Base-by-base conservation (phyloP, 2,797 vertebrate species). In the Sardinella longiceps region DNA sequence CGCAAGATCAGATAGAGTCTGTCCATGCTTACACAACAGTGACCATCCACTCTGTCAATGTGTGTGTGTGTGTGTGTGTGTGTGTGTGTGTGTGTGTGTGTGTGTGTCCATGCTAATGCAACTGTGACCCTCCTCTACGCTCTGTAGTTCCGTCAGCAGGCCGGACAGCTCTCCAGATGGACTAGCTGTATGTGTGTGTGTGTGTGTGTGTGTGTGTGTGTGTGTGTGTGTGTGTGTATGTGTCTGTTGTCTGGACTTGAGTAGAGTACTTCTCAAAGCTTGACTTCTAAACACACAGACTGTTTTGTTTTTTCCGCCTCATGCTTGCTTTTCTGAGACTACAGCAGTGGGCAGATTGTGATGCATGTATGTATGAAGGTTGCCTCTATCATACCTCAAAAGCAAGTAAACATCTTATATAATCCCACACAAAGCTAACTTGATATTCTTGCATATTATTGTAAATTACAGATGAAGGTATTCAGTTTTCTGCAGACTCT, bases 361-460 rank as follows among this genome's bases (percentile, higher is more conserved):
- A 60, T 60, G 58, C 23, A 60, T 60, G n/a, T 60, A 60, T 60
- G 58, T 25, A 60, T 60, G 58, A 60, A 60, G 58, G 7, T 28
- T 60, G 58, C n/a, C 2, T n/a, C n/a, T n/a, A 0, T n/a, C 58
- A 9, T 60, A 60, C 48, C 48, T 50, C 48, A 50, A 56, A 56
- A 60, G 58, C 58, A 60, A 60, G 58, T 60, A 60, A 60, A 60
- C 58, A 60, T 9, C 58, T 60, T 60, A 60, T 60, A n/a, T 60
- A 60, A 60, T 25, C 10, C 2, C 1, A 60, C 58, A 60, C 25
- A 28, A 25, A 60, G 23, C 6, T 7, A 25, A n/a, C 58, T 28
- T 60, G 3, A 9, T 58, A 43, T 25, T 60, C 2, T 25, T 25
- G n/a, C 58, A 25, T 10, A n/a, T 58, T 58, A 58, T 10, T 7